A percentile compares a stretch with the other conserved stretches of the same genome.
Evolutionary conservation across 35 echinoderm and acorn worm genomes (phyloP).

Genomic region (Antedon bifida): DNA sequence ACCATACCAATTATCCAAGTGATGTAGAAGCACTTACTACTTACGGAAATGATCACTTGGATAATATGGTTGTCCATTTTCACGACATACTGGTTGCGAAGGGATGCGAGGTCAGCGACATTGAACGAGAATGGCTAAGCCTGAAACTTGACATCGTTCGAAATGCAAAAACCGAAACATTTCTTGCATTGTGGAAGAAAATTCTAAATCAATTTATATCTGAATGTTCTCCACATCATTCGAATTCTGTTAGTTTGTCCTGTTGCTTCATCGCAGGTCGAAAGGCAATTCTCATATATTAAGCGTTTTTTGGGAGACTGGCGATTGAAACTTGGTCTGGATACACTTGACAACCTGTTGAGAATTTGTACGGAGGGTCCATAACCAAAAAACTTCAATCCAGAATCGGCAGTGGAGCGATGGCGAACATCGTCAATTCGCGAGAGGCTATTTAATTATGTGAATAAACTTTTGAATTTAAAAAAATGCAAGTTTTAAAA

Average conservation of each 20-base stretch:
- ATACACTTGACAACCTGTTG: conserved; percentile 28
- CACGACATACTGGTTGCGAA: neutral
- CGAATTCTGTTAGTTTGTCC: conserved; percentile 28
- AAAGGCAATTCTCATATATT: conserved; percentile 26
- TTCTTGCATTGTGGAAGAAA: conserved; percentile 10
- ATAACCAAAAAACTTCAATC: conserved; percentile 6
- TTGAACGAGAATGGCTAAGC: conserved; percentile 7
- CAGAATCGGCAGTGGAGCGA: conserved; percentile 12
- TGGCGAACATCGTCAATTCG: conserved; percentile 3
- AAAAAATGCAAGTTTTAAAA: too few species aligned
- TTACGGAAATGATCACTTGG: conserved; percentile 17
- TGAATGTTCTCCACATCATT: conserved; percentile 19
- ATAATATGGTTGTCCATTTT: conserved; percentile 13
- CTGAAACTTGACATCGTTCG: conserved; percentile 12
- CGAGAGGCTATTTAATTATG: too few species aligned
- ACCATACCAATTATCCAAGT: conserved; percentile 10
- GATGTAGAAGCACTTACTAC: conserved; percentile 5
- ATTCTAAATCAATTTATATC: conserved; percentile 13
- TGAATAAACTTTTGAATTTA: too few species aligned
- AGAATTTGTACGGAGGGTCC: conserved; percentile 28
- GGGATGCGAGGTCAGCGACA: neutral
- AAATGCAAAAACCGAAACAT: neutral
- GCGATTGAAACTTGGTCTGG: conserved; percentile 13
- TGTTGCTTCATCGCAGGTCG: conserved; percentile 25
- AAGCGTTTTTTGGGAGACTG: conserved; percentile 37